phyloP scores from a whole-genome alignment of 1,140 invertebrate genomes.

The Heliconius hewitsoni region DNA sequence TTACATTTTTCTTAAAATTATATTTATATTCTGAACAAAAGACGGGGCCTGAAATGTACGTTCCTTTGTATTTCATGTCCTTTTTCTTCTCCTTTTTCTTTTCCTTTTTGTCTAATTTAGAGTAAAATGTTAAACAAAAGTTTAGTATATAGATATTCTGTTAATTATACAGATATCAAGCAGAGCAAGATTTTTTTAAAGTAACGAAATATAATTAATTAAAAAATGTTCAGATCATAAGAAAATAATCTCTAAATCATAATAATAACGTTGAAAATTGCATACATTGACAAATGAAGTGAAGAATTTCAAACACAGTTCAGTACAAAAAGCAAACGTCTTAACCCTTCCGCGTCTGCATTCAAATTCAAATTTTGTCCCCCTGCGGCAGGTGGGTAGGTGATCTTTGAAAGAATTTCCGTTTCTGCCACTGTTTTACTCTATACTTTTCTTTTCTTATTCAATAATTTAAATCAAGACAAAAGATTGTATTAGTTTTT shows the following conservation, averaged over 20 bases:
- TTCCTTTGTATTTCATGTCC: background rate
- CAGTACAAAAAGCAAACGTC: slow-evolving; percentile 57
- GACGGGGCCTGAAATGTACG: background rate
- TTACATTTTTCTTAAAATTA: background rate
- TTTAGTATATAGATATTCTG: background rate
- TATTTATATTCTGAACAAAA: background rate
- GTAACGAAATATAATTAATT: slow-evolving; percentile 25
- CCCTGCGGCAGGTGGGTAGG: slow-evolving; percentile 64
- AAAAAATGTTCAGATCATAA: background rate
- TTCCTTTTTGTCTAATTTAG: background rate
- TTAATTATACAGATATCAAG: background rate
- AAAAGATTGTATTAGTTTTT: slow-evolving; percentile 36
- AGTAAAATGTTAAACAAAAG: slow-evolving; percentile 6
- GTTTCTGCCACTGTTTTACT: slow-evolving; percentile 53
- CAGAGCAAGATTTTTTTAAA: slow-evolving; percentile 13
- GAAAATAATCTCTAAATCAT: slow-evolving; percentile 38
- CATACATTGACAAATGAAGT: slow-evolving; percentile 13
- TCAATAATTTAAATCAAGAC: slow-evolving; percentile 37
- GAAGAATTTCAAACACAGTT: slow-evolving; percentile 43
- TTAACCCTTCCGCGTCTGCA: slow-evolving; percentile 67
- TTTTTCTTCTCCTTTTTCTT: too few relatives aligned
- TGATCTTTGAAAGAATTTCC: slow-evolving; percentile 65
- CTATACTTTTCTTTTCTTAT: slow-evolving; percentile 50
- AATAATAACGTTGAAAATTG: slow-evolving; percentile 36
- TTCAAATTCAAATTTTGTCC: slow-evolving; percentile 76